Percentiles rank a stretch among this genome's conserved stretches.
These are phyloP conservation scores for Emmelina monodactyla DNA, from an alignment of 2,888 invertebrate species.

Conservation along the genomic window DNA sequence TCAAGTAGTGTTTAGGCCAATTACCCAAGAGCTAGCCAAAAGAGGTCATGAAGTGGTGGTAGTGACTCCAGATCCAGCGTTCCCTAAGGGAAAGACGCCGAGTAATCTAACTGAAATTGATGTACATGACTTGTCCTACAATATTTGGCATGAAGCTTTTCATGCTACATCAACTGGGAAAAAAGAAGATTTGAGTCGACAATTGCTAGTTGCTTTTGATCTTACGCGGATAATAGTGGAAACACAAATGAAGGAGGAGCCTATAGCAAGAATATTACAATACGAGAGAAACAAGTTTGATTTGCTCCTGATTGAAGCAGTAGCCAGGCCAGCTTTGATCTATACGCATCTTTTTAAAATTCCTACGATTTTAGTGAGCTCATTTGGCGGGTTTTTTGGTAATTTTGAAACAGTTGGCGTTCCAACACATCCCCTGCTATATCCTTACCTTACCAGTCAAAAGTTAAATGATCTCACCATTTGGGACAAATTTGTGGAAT, in stretches of 20 bases:
- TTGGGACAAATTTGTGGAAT: slow-evolving; percentile 21
- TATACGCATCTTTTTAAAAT: slow-evolving; percentile 22
- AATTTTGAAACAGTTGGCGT: slow-evolving; percentile 18
- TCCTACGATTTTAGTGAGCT: slow-evolving; percentile 25
- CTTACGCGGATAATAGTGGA: slow-evolving; percentile 14
- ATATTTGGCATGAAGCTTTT: slow-evolving; percentile 16
- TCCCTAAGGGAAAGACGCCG: slow-evolving; percentile 22
- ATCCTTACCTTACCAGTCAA: slow-evolving; percentile 16
- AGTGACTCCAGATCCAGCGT: slow-evolving; percentile 41
- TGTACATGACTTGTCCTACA: slow-evolving; percentile 28
- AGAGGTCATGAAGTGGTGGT: slow-evolving; percentile 49
- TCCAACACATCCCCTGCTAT: slow-evolving; percentile 18
- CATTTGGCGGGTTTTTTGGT: slow-evolving; percentile 18
- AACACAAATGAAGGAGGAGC: slow-evolving; percentile 17
- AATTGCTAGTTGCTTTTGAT: slow-evolving; percentile 5
- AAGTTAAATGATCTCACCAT: slow-evolving; percentile 20
- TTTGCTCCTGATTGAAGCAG: slow-evolving; percentile 24
- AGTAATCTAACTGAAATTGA: slow-evolving; percentile 44
- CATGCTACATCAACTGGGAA: slow-evolving; percentile 10
- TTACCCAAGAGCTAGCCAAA: slow-evolving; percentile 37
- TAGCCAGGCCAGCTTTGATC: slow-evolving; percentile 15
- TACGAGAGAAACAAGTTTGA: slow-evolving; percentile 21
- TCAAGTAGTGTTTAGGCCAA: slow-evolving; percentile 38
- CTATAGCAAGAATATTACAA: slow-evolving; percentile 19
- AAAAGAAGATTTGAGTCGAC: slow-evolving; percentile 8